Evolutionary conservation across 2,113 vertebrate genomes (phyloP).

Genomic region (Mobula hypostoma): DNA sequence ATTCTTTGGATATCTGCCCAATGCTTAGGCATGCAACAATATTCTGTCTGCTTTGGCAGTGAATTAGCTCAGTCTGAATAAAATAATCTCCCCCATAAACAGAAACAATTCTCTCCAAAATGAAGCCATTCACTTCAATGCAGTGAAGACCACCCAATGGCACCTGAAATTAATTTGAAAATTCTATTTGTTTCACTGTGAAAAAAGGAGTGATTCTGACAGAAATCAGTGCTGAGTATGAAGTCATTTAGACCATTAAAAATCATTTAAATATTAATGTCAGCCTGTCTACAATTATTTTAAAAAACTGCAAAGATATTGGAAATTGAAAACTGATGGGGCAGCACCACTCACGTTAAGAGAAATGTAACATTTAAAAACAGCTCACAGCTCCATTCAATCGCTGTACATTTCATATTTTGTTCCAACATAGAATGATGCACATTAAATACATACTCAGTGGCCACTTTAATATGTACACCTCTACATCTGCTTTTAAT

Average conservation of each 20-base stretch:
- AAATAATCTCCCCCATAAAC: background rate
- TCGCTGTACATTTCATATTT: too few species aligned
- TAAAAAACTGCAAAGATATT: background rate
- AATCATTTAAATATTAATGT: constrained; percentile 29
- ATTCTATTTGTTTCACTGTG: background rate
- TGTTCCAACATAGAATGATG: too few species aligned
- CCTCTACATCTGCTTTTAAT: too few species aligned
- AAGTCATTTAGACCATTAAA: background rate
- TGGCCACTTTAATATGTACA: too few species aligned
- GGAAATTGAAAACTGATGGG: constrained; percentile 16
- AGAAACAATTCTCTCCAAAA: background rate
- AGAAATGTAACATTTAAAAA: background rate
- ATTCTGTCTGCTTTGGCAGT: background rate
- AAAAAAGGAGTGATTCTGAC: background rate
- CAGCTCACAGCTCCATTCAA: too few species aligned
- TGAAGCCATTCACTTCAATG: background rate
- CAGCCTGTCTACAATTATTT: background rate
- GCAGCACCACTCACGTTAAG: background rate
- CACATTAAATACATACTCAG: too few species aligned
- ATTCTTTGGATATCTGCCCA: too few species aligned
- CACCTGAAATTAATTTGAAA: background rate
- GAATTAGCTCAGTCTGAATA: background rate
- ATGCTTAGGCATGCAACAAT: background rate
- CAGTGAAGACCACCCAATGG: background rate
- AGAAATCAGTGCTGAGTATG: background rate